A percentile compares a stretch with the other conserved stretches of the same genome.
phyloP scores from a whole-genome alignment of 2,888 invertebrate species.

The Choristoneura rosaceana region DNA sequence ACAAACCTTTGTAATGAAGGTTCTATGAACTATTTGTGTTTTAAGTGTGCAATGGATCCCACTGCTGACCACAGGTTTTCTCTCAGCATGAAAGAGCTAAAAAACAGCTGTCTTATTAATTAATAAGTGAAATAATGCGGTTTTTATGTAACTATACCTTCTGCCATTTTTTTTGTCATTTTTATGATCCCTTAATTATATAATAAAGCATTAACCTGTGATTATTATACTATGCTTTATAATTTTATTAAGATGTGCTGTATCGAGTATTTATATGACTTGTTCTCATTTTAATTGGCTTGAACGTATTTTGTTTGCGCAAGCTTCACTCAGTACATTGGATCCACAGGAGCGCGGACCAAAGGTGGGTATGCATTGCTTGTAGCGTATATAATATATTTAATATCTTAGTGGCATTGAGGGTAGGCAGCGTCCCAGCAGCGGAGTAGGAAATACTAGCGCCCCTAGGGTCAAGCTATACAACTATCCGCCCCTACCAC shows the following conservation, averaged over 20 bases:
- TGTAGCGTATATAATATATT: conserved; percentile 42
- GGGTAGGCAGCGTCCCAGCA: no score
- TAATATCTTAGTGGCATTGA: no score
- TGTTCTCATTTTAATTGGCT: conserved; percentile 82
- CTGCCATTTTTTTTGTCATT: background rate
- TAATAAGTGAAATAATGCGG: background rate
- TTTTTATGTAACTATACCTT: background rate
- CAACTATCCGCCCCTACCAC: no score
- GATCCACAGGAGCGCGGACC: conserved; percentile 77
- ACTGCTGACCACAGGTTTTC: no score
- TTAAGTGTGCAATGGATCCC: no score
- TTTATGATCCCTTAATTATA: background rate
- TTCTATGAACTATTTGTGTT: no score
- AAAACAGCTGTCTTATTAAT: background rate
- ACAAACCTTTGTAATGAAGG: background rate
- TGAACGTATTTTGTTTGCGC: conserved; percentile 83
- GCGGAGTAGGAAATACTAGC: no score
- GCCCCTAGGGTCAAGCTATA: no score
- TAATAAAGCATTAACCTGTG: background rate
- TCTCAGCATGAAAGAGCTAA: no score
- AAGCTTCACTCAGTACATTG: conserved; percentile 82
- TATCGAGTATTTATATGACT: conserved; percentile 43
- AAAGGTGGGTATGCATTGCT: conserved; percentile 75
- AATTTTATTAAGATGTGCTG: conserved; percentile 3
- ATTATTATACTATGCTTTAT: background rate